These are phyloP conservation scores for Sarcophaga carnaria DNA, from an alignment of 2,888 invertebrate genomes.

Conservation along the genomic window DNA sequence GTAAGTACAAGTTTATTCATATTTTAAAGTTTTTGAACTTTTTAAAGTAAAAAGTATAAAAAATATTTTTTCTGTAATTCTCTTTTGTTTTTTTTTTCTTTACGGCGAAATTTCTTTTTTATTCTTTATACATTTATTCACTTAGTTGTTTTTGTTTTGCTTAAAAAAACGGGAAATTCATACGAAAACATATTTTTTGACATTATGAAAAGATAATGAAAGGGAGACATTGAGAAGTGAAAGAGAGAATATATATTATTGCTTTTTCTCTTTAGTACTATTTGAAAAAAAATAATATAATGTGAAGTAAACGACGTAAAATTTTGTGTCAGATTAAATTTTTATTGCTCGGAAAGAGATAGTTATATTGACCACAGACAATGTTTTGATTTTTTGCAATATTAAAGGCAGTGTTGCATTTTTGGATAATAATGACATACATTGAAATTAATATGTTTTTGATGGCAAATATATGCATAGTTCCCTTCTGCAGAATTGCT, in stretches of 20 bases:
- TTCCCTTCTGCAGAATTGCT: not conserved
- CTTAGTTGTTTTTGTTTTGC: conserved; percentile 68
- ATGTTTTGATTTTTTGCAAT: conserved; percentile 60
- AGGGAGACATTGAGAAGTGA: not conserved
- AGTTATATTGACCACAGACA: conserved; percentile 24
- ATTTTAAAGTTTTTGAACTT: not conserved
- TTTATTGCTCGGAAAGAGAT: conserved; percentile 49
- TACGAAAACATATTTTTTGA: conserved; percentile 61
- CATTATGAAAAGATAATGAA: conserved; percentile 18
- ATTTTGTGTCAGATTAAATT: conserved; percentile 1
- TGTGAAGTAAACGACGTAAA: not conserved
- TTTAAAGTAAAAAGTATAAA: not conserved
- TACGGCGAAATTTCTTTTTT: conserved; percentile 63
- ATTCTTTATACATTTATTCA: conserved; percentile 11
- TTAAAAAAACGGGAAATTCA: conserved; percentile 58
- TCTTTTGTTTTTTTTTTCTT: conserved; percentile 58
- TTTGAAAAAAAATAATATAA: conserved; percentile 2
- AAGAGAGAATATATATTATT: conserved; percentile 33
- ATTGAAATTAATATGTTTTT: not conserved
- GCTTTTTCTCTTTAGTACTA: conserved; percentile 5
- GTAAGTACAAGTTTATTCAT: conserved; percentile 33
- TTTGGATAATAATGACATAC: conserved; percentile 9
- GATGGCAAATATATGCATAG: not conserved
- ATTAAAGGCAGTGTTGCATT: conserved; percentile 49
- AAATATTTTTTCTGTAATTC: conserved; percentile 8